These are phyloP conservation scores for Tetraodon nigroviridis DNA, from an alignment of 2,113 vertebrate species.

Conservation along the genomic window DNA sequence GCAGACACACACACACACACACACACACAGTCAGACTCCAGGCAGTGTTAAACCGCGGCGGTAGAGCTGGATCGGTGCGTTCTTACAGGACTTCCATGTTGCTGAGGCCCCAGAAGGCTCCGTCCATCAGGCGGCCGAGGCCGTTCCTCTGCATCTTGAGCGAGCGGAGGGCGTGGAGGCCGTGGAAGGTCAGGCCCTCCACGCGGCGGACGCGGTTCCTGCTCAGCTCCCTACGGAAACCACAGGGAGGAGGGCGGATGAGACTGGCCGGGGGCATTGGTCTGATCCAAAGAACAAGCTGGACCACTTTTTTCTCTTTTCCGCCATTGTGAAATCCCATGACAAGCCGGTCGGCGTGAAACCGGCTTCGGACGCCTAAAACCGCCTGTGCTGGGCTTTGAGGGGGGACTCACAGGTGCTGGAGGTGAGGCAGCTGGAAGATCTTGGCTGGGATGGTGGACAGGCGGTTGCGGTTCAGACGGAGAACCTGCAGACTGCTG, in stretches of 20 bases:
- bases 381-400: too few relatives aligned
- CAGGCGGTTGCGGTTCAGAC: constrained; percentile 89
- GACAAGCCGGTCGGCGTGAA: too few relatives aligned
- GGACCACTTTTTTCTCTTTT: too few relatives aligned
- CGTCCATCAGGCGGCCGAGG: constrained; percentile 88
- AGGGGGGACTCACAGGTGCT: constrained; percentile 84
- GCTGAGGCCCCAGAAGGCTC: constrained; percentile 93
- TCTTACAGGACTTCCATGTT: constrained; percentile 93
- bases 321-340: too few relatives aligned
- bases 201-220: constrained; percentile 88
- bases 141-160: constrained; percentile 90
- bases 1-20: constrained; percentile 40
- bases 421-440: constrained; percentile 90
- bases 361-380: too few relatives aligned
- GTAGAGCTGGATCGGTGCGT: rapidly evolving
- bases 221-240: constrained; percentile 85
- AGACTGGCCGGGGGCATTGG: too few relatives aligned
- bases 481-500: constrained; percentile 82
- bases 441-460: constrained; percentile 85
- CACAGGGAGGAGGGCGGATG: not conserved
- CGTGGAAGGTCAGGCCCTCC: constrained; percentile 91
- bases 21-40: constrained; percentile 12
- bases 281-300: too few relatives aligned
- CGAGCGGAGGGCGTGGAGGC: constrained; percentile 84
- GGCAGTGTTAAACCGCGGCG: rapidly evolving